Evolutionary conservation across 1,140 invertebrate species (phyloP).

Genomic region (Penaeus vannamei): DNA sequence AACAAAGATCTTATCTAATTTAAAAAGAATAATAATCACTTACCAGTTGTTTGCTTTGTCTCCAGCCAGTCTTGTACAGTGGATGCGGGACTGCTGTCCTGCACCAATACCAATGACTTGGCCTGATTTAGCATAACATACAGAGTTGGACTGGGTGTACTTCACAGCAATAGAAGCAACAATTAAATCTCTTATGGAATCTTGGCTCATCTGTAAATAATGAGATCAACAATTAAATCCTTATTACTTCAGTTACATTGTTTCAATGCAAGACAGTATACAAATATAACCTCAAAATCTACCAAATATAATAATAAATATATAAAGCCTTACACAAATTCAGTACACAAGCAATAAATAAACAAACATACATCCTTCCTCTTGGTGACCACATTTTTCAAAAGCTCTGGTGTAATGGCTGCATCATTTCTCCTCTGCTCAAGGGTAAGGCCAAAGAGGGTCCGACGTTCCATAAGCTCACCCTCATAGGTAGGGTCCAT

Average conservation of each 20-base stretch:
- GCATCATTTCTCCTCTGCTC: conserved; percentile 93
- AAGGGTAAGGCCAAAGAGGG: conserved; percentile 91
- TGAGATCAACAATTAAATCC: neutral
- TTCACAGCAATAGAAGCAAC: conserved; percentile 97
- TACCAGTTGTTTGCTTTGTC: conserved; percentile 98
- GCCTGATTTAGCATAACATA: conserved; percentile 91
- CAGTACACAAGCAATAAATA: neutral
- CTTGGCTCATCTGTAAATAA: conserved; percentile 77
- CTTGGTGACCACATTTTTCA: conserved; percentile 87
- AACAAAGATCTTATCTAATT: neutral
- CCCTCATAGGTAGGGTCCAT: conserved; percentile 93
- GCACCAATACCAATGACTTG: conserved; percentile 98
- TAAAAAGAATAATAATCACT: conserved; percentile 62
- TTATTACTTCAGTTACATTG: too few relatives aligned
- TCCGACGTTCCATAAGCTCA: conserved; percentile 84
- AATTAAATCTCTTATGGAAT: conserved; percentile 89
- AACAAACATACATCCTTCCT: conserved; percentile 55
- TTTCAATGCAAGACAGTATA: too few relatives aligned
- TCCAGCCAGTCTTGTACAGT: conserved; percentile 96
- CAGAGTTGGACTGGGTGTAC: conserved; percentile 98
- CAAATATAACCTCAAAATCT: too few relatives aligned
- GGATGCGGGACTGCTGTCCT: conserved; percentile 97
- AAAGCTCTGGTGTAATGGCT: conserved; percentile 83
- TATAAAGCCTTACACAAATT: neutral
- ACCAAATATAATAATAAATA: too few relatives aligned